These are phyloP conservation scores for Lineus longissimus DNA, from an alignment of 1,140 invertebrate genomes.

Conservation along the genomic window DNA sequence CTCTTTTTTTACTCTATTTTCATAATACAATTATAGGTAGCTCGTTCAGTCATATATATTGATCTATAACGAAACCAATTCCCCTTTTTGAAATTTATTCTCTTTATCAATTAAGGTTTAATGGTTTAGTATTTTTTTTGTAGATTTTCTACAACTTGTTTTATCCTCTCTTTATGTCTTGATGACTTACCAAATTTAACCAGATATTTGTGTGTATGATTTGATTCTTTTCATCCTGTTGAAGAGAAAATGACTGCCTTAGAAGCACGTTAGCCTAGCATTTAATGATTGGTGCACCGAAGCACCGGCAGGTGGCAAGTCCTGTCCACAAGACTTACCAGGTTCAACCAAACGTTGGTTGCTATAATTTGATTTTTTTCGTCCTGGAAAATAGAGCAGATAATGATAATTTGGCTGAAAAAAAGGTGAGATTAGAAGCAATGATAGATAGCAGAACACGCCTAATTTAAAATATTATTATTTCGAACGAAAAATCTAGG, in stretches of 20 bases:
- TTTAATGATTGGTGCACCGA: neutral
- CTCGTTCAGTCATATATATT: no score
- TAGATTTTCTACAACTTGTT: conserved; percentile 5
- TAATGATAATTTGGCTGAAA: no score
- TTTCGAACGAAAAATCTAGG: no score
- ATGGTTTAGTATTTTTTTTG: neutral
- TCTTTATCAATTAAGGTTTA: neutral
- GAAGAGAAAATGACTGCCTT: conserved; percentile 13
- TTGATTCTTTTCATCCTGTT: conserved; percentile 79
- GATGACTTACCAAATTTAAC: conserved; percentile 84
- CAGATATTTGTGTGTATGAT: conserved; percentile 94
- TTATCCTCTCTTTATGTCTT: neutral
- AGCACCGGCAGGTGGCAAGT: neutral
- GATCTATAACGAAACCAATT: no score
- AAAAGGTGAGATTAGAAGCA: no score
- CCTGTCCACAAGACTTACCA: conserved; percentile 59
- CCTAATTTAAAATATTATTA: no score
- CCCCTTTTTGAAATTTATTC: neutral
- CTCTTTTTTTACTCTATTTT: neutral
- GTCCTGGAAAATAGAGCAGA: conserved; percentile 57
- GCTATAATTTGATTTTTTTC: conserved; percentile 89
- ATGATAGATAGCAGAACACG: no score
- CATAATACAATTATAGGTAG: no score
- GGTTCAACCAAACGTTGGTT: conserved; percentile 93
- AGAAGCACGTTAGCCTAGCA: neutral